Evolutionary conservation across 2,797 vertebrate genomes (phyloP).

Genomic region (Diceros bicornis): DNA sequence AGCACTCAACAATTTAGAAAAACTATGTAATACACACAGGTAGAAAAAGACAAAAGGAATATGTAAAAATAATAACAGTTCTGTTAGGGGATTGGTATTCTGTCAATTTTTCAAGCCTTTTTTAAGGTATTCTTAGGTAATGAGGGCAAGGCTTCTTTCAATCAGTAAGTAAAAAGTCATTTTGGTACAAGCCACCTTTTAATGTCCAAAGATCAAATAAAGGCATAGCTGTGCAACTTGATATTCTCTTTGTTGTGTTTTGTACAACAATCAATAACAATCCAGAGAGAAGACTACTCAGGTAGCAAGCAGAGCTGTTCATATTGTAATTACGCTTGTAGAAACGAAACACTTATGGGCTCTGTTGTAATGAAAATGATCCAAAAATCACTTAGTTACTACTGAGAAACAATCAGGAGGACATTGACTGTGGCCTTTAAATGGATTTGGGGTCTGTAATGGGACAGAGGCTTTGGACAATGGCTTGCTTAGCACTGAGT

Average conservation of each 20-base stretch:
- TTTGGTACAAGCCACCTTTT: background rate
- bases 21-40: background rate
- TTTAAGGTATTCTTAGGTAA: background rate
- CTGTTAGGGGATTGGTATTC: background rate
- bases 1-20: background rate
- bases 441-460: background rate
- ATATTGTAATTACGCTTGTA: slow-evolving; percentile 24
- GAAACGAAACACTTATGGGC: background rate
- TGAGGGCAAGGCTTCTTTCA: background rate
- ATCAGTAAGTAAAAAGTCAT: background rate
- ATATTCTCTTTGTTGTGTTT: slow-evolving; percentile 34
- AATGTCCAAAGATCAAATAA: slow-evolving; percentile 49
- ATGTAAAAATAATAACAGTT: background rate
- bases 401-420: slow-evolving; percentile 53
- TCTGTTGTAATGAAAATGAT: slow-evolving; percentile 56
- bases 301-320: slow-evolving; percentile 28
- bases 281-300: slow-evolving; percentile 4
- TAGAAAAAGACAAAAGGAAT: background rate
- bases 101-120: background rate
- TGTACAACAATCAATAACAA: slow-evolving; percentile 25
- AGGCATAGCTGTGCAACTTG: background rate
- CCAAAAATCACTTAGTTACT: slow-evolving; percentile 1
- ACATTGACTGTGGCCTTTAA: slow-evolving; percentile 40
- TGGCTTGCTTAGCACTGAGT: background rate
- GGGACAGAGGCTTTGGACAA: background rate